These are phyloP conservation scores for Ophioninae sp. DNA, from an alignment of 2,888 invertebrate genomes.

Conservation along the genomic window DNA sequence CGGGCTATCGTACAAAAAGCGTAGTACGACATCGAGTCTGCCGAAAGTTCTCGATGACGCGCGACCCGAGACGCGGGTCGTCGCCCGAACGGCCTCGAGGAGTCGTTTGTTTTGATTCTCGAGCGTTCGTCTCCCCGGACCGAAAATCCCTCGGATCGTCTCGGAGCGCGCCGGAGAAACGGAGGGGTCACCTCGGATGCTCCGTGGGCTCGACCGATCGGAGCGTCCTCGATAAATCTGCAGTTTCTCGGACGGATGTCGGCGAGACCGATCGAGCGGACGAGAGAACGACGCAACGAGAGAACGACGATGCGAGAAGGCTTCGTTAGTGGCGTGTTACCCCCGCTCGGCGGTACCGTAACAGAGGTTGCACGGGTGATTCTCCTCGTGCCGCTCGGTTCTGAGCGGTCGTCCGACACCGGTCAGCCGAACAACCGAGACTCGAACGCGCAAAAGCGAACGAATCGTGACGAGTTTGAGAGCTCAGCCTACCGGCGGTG, in stretches of 20 bases:
- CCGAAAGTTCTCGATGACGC: constrained; percentile 23
- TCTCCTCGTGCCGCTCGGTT: too few species aligned
- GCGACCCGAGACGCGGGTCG: not conserved
- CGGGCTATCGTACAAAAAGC: not conserved
- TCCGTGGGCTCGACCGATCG: not conserved
- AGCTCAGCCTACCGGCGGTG: too few species aligned
- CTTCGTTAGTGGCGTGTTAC: too few species aligned
- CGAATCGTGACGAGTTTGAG: not conserved
- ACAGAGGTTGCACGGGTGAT: not conserved
- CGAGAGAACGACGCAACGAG: not conserved
- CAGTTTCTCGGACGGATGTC: not conserved
- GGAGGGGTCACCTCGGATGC: not conserved
- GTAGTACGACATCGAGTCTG: constrained; percentile 12
- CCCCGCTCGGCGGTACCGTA: not conserved
- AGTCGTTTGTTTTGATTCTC: not conserved
- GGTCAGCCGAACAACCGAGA: not conserved
- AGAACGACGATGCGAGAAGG: not conserved
- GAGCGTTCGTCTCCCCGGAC: not conserved
- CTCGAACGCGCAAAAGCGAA: too few species aligned
- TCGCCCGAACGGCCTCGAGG: not conserved
- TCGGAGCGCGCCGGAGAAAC: not conserved
- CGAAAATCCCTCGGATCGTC: not conserved
- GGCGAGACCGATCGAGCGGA: not conserved
- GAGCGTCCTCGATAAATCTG: not conserved
- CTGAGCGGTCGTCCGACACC: not conserved